Evolutionary conservation across 2,113 vertebrate species (phyloP).

Genomic region (Pelvicachromis taeniatus): DNA sequence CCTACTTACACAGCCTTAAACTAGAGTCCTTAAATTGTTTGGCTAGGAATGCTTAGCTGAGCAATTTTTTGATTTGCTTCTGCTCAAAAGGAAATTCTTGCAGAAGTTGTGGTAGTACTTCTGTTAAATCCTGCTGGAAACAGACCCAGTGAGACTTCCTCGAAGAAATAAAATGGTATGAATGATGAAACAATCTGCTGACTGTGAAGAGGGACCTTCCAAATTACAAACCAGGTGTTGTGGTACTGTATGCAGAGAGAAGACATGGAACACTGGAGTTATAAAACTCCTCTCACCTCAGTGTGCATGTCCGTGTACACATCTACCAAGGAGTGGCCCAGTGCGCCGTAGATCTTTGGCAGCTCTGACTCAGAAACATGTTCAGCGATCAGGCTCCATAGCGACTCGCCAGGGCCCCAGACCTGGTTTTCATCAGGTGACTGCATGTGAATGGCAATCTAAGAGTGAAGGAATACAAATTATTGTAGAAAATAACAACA

Average conservation of each 20-base stretch:
- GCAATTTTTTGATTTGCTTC: neutral
- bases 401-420: constrained; percentile 47
- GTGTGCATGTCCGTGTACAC: constrained; percentile 74
- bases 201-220: neutral
- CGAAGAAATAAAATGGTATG: neutral
- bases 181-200: neutral
- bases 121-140: neutral
- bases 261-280: neutral
- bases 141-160: neutral
- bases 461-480: neutral
- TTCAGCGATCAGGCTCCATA: constrained; percentile 79
- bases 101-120: neutral
- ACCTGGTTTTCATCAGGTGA: constrained; percentile 36
- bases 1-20: neutral
- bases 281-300: constrained; percentile 71
- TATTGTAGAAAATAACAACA: neutral
- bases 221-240: neutral
- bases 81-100: constrained; percentile 17
- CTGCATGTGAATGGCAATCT: constrained; percentile 36
- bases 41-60: neutral
- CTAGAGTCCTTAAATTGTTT: constrained; percentile 1
- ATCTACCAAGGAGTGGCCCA: constrained; percentile 76
- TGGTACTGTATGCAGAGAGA: neutral
- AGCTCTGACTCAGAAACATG: constrained; percentile 69
- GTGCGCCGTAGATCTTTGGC: constrained; percentile 69